Percentiles rank a stretch among this genome's conserved stretches.
These are phyloP conservation scores for Crossaster papposus DNA, from an alignment of 53 echinoderm and acorn worm species.

Conservation along the genomic window DNA sequence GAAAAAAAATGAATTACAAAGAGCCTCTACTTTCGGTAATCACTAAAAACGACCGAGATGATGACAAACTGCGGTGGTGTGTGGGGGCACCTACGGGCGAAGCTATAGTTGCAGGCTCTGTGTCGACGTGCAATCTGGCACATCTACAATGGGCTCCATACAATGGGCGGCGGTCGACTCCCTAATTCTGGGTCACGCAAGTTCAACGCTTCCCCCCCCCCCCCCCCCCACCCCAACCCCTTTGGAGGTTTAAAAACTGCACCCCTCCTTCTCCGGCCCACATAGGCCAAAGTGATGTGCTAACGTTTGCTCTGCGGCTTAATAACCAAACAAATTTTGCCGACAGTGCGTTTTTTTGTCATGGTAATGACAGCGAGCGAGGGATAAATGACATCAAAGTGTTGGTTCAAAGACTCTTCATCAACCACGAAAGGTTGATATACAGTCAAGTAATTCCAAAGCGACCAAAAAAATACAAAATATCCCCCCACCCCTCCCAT, in stretches of 20 bases:
- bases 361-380: constrained; percentile 25
- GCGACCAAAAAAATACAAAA: neutral
- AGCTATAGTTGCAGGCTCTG: constrained; percentile 38
- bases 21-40: neutral
- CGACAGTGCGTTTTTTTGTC: constrained; percentile 22
- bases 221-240: neutral
- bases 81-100: neutral
- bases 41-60: too few relatives aligned
- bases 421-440: neutral
- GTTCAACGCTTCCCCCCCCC: constrained; percentile 36
- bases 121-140: constrained; percentile 42
- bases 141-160: constrained; percentile 19
- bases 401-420: neutral
- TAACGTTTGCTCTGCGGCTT: constrained; percentile 48
- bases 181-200: constrained; percentile 50
- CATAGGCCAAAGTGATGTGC: constrained; percentile 8
- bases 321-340: constrained; percentile 4
- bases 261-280: neutral
- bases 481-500: too few relatives aligned
- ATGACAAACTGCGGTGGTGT: neutral
- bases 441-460: neutral
- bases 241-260: too few relatives aligned
- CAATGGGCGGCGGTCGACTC: constrained; percentile 20
- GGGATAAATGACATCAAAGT: neutral
- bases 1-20: neutral